Conservation (phyloP, 2,113 vertebrate species). For the Hemiscyllium ocellatum region DNA sequence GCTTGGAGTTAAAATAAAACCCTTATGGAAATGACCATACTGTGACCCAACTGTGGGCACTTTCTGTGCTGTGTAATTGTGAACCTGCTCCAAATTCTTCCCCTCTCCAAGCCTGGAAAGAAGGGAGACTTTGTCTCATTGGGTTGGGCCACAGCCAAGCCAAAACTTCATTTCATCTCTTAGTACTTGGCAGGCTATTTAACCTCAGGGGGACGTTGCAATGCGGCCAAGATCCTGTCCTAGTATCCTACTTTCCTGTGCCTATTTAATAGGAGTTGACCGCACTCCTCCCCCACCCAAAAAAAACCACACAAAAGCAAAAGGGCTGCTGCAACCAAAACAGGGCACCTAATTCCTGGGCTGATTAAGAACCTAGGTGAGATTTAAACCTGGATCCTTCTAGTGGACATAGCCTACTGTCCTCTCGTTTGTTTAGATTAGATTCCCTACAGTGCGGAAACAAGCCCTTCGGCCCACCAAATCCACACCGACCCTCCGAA, state of each 20-base stretch:
- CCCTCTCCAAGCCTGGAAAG: background rate
- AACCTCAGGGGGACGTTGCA: background rate
- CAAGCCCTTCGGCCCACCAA: too few relatives aligned
- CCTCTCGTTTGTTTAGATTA: too few relatives aligned
- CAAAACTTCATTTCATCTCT: background rate
- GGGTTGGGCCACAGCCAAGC: background rate
- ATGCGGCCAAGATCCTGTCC: background rate
- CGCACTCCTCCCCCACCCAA: too few relatives aligned
- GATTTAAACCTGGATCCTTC: background rate
- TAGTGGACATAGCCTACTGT: background rate
- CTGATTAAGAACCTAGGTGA: background rate
- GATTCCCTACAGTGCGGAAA: too few relatives aligned
- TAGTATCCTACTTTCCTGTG: background rate
- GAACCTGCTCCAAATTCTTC: conserved; percentile 13
- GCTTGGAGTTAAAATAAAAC: background rate
- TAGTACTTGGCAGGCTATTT: conserved; percentile 23
- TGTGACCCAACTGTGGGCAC: background rate
- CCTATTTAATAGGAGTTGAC: background rate
- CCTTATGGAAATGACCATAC: background rate
- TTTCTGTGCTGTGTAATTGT: background rate
- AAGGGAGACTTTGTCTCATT: conserved; percentile 1
- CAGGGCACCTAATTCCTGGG: background rate
- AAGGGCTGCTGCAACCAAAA: background rate
- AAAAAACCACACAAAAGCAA: background rate
- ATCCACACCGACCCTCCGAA: too few relatives aligned